Conservation (phyloP, 2,797 vertebrate species). For the Halcyon chelicuti region DNA sequence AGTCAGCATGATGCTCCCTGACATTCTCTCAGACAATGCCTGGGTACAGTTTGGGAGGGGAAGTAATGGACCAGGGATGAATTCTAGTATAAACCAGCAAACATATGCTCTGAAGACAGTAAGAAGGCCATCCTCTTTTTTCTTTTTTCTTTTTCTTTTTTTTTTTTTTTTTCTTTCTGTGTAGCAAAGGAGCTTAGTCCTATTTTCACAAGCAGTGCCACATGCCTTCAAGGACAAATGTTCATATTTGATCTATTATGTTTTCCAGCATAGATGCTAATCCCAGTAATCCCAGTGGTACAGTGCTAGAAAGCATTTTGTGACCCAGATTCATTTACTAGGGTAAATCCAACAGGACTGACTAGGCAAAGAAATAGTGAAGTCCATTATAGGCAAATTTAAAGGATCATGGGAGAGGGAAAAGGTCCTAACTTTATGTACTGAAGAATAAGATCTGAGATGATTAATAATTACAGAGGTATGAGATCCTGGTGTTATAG, state of each 20-base stretch:
- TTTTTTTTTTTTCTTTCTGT: no score
- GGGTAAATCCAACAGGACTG: background rate
- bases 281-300: background rate
- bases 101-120: background rate
- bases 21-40: background rate
- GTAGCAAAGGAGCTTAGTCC: background rate
- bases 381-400: background rate
- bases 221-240: background rate
- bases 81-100: background rate
- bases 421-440: background rate
- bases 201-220: background rate
- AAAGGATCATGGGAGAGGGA: background rate
- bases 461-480: background rate
- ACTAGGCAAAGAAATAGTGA: background rate
- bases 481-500: background rate
- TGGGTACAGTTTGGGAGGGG: background rate
- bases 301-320: background rate
- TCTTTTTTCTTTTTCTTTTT: no score
- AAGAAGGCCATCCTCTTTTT: background rate
- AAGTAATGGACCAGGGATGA: background rate
- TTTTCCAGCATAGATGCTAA: background rate
- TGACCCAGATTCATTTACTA: background rate
- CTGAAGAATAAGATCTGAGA: background rate
- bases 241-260: background rate
- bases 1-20: accelerated